Evolutionary conservation across 2,797 vertebrate species (phyloP).

Genomic region (Botia kubotai): DNA sequence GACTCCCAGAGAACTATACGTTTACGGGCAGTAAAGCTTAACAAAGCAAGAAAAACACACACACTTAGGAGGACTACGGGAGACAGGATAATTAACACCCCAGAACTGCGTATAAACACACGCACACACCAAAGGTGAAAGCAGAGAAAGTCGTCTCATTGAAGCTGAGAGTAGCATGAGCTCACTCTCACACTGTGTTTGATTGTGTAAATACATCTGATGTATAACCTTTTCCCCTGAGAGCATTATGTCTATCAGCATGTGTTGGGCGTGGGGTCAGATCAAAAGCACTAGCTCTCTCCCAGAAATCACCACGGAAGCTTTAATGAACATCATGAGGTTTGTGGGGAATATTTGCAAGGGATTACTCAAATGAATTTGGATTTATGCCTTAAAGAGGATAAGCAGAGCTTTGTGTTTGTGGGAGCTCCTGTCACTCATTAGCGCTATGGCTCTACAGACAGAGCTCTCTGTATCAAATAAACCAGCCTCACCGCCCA

Average conservation of each 20-base stretch:
- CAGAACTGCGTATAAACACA: conserved; percentile 34
- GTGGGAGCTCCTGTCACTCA: conserved; percentile 48
- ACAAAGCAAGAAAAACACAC: conserved; percentile 39
- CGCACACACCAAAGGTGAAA: conserved; percentile 27
- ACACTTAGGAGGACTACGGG: neutral
- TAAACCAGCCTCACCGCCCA: conserved; percentile 29
- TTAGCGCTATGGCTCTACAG: conserved; percentile 36
- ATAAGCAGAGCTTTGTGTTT: conserved; percentile 57
- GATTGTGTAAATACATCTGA: conserved; percentile 34
- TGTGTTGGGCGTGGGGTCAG: conserved; percentile 26
- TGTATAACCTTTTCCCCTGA: neutral
- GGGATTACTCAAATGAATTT: conserved; percentile 62
- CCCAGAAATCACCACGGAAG: conserved; percentile 43
- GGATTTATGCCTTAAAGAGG: conserved; percentile 57
- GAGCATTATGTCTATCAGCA: conserved; percentile 16
- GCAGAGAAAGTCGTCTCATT: conserved; percentile 11
- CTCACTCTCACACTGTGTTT: conserved; percentile 19
- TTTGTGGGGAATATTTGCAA: conserved; percentile 57
- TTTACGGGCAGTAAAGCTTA: conserved; percentile 34
- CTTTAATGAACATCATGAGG: conserved; percentile 55
- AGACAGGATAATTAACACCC: conserved; percentile 38
- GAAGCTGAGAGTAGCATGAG: conserved; percentile 7
- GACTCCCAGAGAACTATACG: conserved; percentile 7
- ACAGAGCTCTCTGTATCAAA: conserved; percentile 25
- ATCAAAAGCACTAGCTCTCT: conserved; percentile 39